These are phyloP conservation scores for Avahi laniger DNA, from an alignment of 2,797 vertebrate genomes.

Conservation along the genomic window DNA sequence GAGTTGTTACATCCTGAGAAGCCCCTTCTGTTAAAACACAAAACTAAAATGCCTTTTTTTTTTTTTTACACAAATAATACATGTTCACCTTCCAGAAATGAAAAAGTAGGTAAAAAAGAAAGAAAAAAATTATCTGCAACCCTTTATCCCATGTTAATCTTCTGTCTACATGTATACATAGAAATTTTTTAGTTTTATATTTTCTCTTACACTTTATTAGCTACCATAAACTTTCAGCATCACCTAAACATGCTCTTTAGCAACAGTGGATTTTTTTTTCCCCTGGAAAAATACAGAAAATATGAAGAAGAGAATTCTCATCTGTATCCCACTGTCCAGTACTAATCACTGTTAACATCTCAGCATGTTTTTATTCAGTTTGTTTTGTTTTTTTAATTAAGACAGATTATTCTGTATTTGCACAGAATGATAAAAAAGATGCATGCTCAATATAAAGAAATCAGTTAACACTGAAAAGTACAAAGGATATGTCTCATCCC, in stretches of 20 bases:
- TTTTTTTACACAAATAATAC: neutral
- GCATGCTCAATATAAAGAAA: neutral
- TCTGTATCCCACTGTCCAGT: neutral
- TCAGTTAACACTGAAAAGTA: neutral
- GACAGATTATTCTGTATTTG: neutral
- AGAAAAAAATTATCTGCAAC: neutral
- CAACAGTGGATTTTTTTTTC: neutral
- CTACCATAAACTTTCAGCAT: neutral
- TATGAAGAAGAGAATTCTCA: neutral
- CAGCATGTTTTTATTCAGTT: neutral
- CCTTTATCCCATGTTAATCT: too few species aligned
- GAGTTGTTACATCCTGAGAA: neutral
- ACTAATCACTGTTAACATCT: neutral
- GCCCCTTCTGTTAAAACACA: neutral
- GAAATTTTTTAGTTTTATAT: neutral
- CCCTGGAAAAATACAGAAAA: neutral
- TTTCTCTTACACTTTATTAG: neutral
- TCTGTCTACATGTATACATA: accelerated
- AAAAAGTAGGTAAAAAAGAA: neutral
- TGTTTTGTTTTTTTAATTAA: neutral
- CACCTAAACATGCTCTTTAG: neutral
- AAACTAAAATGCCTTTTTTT: neutral
- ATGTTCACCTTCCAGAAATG: neutral
- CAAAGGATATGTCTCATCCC: neutral
- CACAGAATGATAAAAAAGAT: neutral